These are phyloP conservation scores for Vireo altiloquus DNA, from an alignment of 2,113 vertebrate species.

Conservation along the genomic window DNA sequence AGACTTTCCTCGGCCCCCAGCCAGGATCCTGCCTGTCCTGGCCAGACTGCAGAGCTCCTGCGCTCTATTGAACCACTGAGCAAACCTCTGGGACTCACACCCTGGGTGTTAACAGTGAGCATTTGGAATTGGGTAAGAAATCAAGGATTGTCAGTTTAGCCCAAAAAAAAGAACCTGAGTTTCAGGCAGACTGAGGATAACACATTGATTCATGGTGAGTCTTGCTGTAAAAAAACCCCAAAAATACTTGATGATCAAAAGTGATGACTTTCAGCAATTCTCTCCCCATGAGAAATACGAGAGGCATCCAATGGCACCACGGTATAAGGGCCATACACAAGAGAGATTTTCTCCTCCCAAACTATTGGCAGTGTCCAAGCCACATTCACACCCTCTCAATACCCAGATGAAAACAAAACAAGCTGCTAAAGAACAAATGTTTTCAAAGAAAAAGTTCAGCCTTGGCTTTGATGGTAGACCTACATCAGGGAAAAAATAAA, in stretches of 20 bases:
- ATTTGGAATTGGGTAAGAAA: not conserved
- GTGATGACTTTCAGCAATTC: not conserved
- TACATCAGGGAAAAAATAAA: not conserved
- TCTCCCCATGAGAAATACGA: not conserved
- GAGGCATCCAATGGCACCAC: not conserved
- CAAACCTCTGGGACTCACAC: not conserved
- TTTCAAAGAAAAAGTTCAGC: not conserved
- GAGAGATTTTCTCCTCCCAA: not conserved
- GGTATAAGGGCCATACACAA: not conserved
- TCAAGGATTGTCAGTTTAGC: not conserved
- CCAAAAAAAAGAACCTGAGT: not conserved
- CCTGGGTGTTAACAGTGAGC: not conserved
- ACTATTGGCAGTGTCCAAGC: not conserved
- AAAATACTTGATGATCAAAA: not conserved
- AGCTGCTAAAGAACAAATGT: not conserved
- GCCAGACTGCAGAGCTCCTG: not conserved
- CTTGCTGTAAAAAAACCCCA: not conserved
- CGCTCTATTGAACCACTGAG: accelerated
- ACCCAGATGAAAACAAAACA: not conserved
- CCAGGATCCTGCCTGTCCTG: not conserved
- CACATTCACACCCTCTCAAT: not conserved
- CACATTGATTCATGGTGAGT: not conserved
- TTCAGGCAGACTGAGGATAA: not conserved
- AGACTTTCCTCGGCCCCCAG: not conserved
- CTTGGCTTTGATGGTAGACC: not conserved